Percentiles rank a stretch among this genome's conserved stretches.
Evolutionary conservation across 2,888 invertebrate species (phyloP).

Genomic region (Loripinus fragilis): DNA sequence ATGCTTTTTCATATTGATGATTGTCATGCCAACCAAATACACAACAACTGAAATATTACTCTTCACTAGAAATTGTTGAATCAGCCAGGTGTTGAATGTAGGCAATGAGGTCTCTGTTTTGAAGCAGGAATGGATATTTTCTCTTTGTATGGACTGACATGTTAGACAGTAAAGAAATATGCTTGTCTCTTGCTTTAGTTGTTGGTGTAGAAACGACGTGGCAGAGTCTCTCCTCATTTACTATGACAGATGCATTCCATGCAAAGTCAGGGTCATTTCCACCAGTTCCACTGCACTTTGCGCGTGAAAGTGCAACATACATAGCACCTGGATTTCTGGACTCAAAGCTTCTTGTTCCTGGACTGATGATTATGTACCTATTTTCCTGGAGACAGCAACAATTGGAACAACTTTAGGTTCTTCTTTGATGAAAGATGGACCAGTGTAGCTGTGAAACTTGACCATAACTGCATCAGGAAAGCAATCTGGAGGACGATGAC

Average conservation of each 20-base stretch:
- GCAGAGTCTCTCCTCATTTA: background rate
- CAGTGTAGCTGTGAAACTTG: slow-evolving; percentile 3
- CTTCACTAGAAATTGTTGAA: too few relatives aligned
- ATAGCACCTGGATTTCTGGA: background rate
- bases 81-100: background rate
- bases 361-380: background rate
- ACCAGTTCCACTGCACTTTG: background rate
- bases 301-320: slow-evolving; percentile 1
- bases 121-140: background rate
- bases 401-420: slow-evolving; percentile 21
- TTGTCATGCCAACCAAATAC: background rate
- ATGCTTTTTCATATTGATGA: background rate
- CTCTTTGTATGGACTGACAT: background rate
- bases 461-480: slow-evolving; percentile 9
- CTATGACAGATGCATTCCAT: background rate
- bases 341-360: background rate
- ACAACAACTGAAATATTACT: too few relatives aligned
- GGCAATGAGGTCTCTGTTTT: background rate
- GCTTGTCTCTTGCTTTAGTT: background rate
- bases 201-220: background rate
- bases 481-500: slow-evolving; percentile 5
- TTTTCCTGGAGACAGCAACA: slow-evolving; percentile 27
- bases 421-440: background rate
- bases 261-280: slow-evolving; percentile 1
- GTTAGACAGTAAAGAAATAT: background rate